Conservation (phyloP, 2,797 vertebrate species). For the Paedocypris micromegethes region DNA sequence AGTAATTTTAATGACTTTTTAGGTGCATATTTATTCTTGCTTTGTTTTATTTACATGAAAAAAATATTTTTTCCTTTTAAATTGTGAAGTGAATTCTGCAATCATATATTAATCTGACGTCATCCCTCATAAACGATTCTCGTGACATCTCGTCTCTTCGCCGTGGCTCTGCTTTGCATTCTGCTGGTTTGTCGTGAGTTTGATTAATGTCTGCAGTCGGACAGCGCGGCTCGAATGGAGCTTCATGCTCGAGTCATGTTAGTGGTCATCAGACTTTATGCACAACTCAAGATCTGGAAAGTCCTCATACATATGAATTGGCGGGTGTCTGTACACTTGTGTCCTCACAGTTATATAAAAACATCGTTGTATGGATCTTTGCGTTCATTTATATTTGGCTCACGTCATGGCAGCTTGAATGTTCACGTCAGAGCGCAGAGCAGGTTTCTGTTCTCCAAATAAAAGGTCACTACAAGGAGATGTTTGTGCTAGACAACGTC, state of each 20-base stretch:
- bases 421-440: neutral
- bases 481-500: conserved; percentile 11
- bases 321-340: too few relatives aligned
- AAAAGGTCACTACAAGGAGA: conserved; percentile 18
- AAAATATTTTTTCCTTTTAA: too few relatives aligned
- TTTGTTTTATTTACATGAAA: too few relatives aligned
- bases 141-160: neutral
- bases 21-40: too few relatives aligned
- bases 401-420: neutral
- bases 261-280: neutral
- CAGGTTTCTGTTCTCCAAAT: conserved; percentile 5
- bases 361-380: neutral
- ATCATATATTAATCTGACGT: too few relatives aligned
- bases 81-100: too few relatives aligned
- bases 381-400: neutral
- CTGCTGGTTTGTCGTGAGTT: conserved; percentile 38
- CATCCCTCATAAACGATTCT: neutral
- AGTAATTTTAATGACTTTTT: too few relatives aligned
- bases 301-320: too few relatives aligned
- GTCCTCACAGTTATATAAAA: too few relatives aligned
- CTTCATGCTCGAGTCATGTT: too few relatives aligned
- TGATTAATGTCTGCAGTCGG: conserved; percentile 50
- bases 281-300: conserved; percentile 1
- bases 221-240: conserved; percentile 43
- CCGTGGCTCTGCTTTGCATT: conserved; percentile 34